Conservation (phyloP, 1,140 invertebrate genomes). For the Chelonus insularis region DNA sequence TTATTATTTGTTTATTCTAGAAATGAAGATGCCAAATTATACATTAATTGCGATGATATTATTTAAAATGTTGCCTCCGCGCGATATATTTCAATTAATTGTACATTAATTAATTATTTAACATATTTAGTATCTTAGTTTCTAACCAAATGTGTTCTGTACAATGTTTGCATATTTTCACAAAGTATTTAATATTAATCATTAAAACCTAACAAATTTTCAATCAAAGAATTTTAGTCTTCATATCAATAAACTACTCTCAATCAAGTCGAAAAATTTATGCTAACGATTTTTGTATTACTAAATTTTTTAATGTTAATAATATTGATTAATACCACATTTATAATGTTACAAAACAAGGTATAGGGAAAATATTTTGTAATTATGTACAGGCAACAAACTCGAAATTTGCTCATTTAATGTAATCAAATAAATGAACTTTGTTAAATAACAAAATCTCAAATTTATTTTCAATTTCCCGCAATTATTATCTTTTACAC, state of each 20-base stretch:
- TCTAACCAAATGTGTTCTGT: conserved; percentile 49
- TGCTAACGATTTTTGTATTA: background rate
- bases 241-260: conserved; percentile 1
- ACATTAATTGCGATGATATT: conserved; percentile 6
- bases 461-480: background rate
- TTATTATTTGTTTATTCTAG: background rate
- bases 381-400: conserved; percentile 47
- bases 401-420: conserved; percentile 46
- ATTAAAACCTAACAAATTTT: conserved; percentile 37
- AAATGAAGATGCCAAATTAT: conserved; percentile 18
- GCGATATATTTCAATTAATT: background rate
- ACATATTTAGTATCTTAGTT: conserved; percentile 34
- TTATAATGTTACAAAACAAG: conserved; percentile 25
- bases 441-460: conserved; percentile 32
- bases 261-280: conserved; percentile 13
- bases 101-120: background rate
- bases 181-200: conserved; percentile 31
- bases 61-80: no score
- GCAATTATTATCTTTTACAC: no score
- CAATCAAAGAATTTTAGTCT: conserved; percentile 42
- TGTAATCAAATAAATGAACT: conserved; percentile 43
- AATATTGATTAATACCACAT: no score
- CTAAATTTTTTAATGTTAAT: no score
- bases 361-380: conserved; percentile 44
- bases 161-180: conserved; percentile 22